Evolutionary conservation across 2,888 invertebrate species (phyloP), one percentile per base, ranked within the genome.

Genomic region (Doris montereyensis): DNA sequence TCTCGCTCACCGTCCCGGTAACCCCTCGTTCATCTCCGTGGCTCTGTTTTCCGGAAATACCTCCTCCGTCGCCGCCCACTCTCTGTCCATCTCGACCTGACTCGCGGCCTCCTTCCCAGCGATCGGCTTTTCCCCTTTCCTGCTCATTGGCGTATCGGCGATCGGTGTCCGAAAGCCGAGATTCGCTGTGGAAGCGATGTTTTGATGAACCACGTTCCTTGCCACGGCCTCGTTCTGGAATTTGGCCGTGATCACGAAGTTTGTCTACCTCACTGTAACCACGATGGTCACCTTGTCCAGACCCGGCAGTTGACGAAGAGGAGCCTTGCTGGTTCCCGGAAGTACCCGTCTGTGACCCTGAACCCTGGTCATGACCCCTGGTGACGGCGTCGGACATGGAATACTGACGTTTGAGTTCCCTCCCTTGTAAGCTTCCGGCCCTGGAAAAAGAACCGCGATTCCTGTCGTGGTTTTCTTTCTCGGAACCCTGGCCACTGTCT

Each of bases 331-430:
- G 76, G 26, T 57, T 13, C 26, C 35, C 41, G 10, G 30, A 57
- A 32, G 17, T 41, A 60, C 21, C 35, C 30, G 58, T 35, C 65
- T 74, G 32, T 62, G 24, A 67, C 8, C 65, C 52, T 0, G 73
- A 67, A 2, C 21, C 72, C 57, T 32, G 26, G 65, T 78, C 84
- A 83, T 77, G 83, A 81, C 79, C 85, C 13, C 79, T 26, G 41
- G 68, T 83, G 80, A 85, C 83, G 71, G 87, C 87, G 82, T 89
- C 89, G 60, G 88, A 84, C 85, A 86, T 85, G 57, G 90, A 90
- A 82, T 86, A 88, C 83, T 90, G 90, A 60, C 90, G 84, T 77
- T 86, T 87, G 70, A 90, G 85, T 83, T 88, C 88, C 70, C 86
- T 86, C 41, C 88, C 87, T 81, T 88, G 88, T 35, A 87, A 78